phyloP scores from a whole-genome alignment of 1,140 invertebrate species.

The Drosophila kikkawai region DNA sequence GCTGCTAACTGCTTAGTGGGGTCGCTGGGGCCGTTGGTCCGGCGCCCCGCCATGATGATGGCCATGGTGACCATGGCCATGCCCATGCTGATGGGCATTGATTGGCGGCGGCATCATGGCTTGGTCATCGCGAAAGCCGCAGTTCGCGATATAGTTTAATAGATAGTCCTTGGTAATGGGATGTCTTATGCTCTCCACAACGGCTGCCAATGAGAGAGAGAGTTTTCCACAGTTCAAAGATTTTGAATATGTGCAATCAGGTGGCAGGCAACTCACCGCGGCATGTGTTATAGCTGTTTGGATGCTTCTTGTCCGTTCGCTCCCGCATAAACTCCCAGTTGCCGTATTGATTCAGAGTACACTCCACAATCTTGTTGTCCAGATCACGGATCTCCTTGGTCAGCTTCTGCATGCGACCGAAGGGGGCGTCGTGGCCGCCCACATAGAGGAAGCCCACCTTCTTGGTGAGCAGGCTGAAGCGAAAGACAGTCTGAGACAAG shows the following conservation, averaged over 20 bases:
- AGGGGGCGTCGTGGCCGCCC: slow-evolving; percentile 89
- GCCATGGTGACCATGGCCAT: not conserved
- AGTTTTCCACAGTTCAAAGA: not conserved
- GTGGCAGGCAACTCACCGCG: slow-evolving; percentile 86
- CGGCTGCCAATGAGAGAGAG: slow-evolving; percentile 85
- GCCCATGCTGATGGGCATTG: slow-evolving; percentile 28
- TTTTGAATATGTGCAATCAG: too few relatives aligned
- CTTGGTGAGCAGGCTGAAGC: slow-evolving; percentile 82
- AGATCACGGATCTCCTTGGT: slow-evolving; percentile 91
- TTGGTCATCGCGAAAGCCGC: slow-evolving; percentile 88
- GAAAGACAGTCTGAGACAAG: not conserved
- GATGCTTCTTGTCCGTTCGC: slow-evolving; percentile 98
- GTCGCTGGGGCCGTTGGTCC: slow-evolving; percentile 4
- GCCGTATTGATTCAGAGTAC: slow-evolving; percentile 89
- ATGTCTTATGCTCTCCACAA: slow-evolving; percentile 89
- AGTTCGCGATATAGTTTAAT: slow-evolving; percentile 89
- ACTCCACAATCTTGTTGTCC: slow-evolving; percentile 98
- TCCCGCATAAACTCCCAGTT: slow-evolving; percentile 98
- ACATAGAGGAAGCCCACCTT: slow-evolving; percentile 94
- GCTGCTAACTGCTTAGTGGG: slow-evolving; percentile 13
- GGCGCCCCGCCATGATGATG: slow-evolving; percentile 24
- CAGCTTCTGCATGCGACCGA: slow-evolving; percentile 90
- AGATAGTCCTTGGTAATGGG: slow-evolving; percentile 94
- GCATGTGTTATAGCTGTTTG: slow-evolving; percentile 95
- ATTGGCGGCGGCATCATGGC: slow-evolving; percentile 89